These are phyloP conservation scores for Torymus auratus DNA, from an alignment of 2,888 invertebrate genomes.

Conservation along the genomic window DNA sequence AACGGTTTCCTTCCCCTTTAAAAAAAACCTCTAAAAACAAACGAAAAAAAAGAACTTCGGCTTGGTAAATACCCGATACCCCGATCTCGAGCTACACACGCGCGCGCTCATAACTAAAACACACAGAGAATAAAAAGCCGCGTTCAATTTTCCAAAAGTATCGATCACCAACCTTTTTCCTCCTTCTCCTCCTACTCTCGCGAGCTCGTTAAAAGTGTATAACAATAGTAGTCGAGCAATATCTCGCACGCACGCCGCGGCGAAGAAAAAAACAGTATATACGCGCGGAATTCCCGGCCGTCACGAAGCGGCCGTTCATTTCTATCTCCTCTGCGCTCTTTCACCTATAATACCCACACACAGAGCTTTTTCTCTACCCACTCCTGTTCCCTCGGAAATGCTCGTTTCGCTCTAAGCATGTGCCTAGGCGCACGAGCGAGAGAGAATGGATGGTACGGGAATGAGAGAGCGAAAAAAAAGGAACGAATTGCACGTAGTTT, in stretches of 20 bases:
- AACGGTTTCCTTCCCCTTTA: too few relatives aligned
- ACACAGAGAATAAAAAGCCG: not conserved
- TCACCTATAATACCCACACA: too few relatives aligned
- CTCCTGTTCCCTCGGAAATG: not conserved
- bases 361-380: not conserved
- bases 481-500: too few relatives aligned
- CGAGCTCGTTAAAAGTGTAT: conserved; percentile 21
- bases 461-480: conserved; percentile 10
- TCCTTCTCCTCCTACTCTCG: not conserved
- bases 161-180: not conserved
- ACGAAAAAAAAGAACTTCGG: too few relatives aligned
- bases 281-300: not conserved
- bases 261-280: not conserved
- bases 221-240: not conserved
- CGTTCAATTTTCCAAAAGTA: conserved; percentile 7
- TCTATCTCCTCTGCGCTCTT: not conserved
- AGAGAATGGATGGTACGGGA: not conserved
- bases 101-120: not conserved
- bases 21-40: too few relatives aligned
- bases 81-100: too few relatives aligned
- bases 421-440: not conserved
- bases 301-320: conserved; percentile 14
- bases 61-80: too few relatives aligned
- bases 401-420: conserved; percentile 15
- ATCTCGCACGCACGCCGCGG: not conserved